Conservation (phyloP, 2,888 invertebrate species). For the Siphlonurus alternatus region DNA sequence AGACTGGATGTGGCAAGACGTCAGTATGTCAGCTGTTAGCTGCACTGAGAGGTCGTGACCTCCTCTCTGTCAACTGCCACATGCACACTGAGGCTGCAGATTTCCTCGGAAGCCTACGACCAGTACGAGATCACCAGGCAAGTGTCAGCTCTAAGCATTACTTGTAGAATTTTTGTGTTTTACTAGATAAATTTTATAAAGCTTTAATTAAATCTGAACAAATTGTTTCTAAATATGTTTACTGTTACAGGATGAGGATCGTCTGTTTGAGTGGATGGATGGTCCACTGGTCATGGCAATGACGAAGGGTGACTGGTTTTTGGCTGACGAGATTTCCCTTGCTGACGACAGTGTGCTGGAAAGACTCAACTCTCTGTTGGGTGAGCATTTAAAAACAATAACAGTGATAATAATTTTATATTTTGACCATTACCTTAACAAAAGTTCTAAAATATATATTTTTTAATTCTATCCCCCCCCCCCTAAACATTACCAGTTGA, state of each 20-base stretch:
- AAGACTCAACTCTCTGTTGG: slow-evolving; percentile 84
- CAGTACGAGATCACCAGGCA: slow-evolving; percentile 46
- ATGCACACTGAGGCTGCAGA: slow-evolving; percentile 98
- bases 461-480: neutral
- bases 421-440: too few relatives aligned
- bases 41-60: slow-evolving; percentile 40
- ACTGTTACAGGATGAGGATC: slow-evolving; percentile 4
- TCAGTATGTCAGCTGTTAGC: slow-evolving; percentile 85
- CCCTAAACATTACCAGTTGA: too few relatives aligned
- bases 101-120: slow-evolving; percentile 88
- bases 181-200: too few relatives aligned
- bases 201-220: too few relatives aligned
- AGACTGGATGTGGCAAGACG: slow-evolving; percentile 96
- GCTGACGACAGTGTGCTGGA: slow-evolving; percentile 98
- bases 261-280: slow-evolving; percentile 92
- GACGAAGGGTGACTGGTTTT: slow-evolving; percentile 70
- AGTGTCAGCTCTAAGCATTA: slow-evolving; percentile 5
- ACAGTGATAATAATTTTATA: neutral
- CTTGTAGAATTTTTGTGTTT: slow-evolving; percentile 15
- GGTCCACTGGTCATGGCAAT: slow-evolving; percentile 88
- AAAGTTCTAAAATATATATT: neutral
- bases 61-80: slow-evolving; percentile 88
- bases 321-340: slow-evolving; percentile 97
- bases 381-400: slow-evolving; percentile 19
- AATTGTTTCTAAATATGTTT: slow-evolving; percentile 9